phyloP scores from a whole-genome alignment of 2,113 vertebrate species.

The Dolichallabes microphthalmus region DNA sequence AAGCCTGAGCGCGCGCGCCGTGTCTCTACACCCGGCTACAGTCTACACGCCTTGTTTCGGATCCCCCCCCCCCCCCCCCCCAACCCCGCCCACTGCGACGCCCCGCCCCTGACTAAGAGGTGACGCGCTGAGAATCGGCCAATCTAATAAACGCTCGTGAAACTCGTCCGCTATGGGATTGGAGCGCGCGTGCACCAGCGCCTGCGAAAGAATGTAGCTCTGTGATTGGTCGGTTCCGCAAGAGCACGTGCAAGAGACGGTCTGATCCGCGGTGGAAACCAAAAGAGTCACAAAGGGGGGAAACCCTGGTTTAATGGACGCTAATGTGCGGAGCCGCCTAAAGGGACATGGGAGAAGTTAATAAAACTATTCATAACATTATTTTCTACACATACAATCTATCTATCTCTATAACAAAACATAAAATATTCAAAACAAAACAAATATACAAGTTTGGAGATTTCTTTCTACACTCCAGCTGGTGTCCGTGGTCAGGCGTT shows the following conservation, averaged over 20 bases:
- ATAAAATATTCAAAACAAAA: too few relatives aligned
- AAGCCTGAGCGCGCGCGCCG: constrained; percentile 5
- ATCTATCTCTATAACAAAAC: too few relatives aligned
- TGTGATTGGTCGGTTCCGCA: background rate
- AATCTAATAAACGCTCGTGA: background rate
- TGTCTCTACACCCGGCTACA: background rate
- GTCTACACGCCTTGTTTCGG: constrained; percentile 11
- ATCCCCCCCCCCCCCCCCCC: too few relatives aligned
- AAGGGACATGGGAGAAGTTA: too few relatives aligned
- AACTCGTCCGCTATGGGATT: background rate
- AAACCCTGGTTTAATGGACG: too few relatives aligned
- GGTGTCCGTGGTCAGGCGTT: too few relatives aligned
- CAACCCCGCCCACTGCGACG: constrained; percentile 6
- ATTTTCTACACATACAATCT: too few relatives aligned
- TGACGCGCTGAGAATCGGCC: background rate
- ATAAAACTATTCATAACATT: too few relatives aligned
- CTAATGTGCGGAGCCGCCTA: too few relatives aligned
- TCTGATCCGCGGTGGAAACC: background rate
- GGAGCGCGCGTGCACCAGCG: background rate
- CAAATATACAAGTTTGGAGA: too few relatives aligned
- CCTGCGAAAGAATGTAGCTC: too few relatives aligned
- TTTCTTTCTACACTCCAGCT: too few relatives aligned
- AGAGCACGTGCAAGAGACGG: background rate
- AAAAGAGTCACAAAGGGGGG: constrained; percentile 3
- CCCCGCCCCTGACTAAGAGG: background rate